Percentiles rank a stretch among this genome's conserved stretches.
phyloP scores from a whole-genome alignment of 2,888 invertebrate genomes.

The Myathropa florea region DNA sequence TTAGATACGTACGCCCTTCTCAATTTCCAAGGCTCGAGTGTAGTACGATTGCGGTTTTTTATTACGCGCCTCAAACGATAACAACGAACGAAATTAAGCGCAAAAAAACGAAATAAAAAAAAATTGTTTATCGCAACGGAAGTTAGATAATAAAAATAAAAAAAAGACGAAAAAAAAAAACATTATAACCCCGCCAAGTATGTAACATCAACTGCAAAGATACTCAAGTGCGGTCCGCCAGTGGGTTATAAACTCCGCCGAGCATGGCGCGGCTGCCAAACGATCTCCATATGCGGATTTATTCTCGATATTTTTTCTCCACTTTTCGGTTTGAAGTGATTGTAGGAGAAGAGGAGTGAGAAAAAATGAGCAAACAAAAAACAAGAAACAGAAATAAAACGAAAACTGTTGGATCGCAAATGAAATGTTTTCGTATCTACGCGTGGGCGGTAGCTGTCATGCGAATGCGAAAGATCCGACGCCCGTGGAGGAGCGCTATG shows the following conservation, averaged over 20 bases:
- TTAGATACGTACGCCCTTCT: slow-evolving; percentile 26
- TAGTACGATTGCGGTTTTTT: slow-evolving; percentile 46
- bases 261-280: slow-evolving; percentile 6
- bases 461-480: not conserved
- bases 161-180: not conserved
- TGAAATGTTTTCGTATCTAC: not conserved
- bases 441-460: not conserved
- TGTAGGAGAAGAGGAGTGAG: not conserved
- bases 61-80: slow-evolving; percentile 41
- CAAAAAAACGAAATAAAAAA: slow-evolving; percentile 6
- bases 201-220: slow-evolving; percentile 15
- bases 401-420: not conserved
- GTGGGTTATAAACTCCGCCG: slow-evolving; percentile 39
- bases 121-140: slow-evolving; percentile 55
- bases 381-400: too few relatives aligned
- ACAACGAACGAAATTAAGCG: slow-evolving; percentile 32
- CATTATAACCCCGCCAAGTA: slow-evolving; percentile 23
- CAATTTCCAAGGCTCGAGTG: slow-evolving; percentile 45
- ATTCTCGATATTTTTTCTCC: too few relatives aligned
- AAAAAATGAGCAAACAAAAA: not conserved
- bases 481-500: not conserved
- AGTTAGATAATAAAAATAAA: slow-evolving; percentile 54
- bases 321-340: not conserved
- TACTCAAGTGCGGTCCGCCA: slow-evolving; percentile 18
- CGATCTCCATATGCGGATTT: not conserved